phyloP scores from a whole-genome alignment of 2,888 invertebrate genomes.

The Onchidella celtica region DNA sequence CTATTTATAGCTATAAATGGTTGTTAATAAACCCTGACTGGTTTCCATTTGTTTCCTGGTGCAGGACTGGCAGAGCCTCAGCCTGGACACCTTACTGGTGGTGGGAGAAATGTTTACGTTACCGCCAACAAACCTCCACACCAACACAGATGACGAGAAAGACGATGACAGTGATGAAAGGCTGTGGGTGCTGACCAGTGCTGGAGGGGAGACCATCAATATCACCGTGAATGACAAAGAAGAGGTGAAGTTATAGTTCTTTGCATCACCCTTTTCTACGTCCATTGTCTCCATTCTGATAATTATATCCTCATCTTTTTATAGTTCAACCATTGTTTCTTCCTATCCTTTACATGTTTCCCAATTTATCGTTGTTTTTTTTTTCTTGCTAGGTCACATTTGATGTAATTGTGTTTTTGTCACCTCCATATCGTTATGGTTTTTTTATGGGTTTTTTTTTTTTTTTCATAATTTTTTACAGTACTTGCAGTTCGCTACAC shows the following conservation, averaged over 20 bases:
- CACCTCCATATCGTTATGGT: neutral
- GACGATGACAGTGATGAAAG: neutral
- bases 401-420: neutral
- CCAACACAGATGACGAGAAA: neutral
- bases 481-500: neutral
- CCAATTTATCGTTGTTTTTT: neutral
- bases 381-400: neutral
- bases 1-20: too few relatives aligned
- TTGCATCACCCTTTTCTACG: too few relatives aligned
- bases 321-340: too few relatives aligned
- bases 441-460: neutral
- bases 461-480: neutral
- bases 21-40: too few relatives aligned
- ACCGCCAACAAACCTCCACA: neutral
- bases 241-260: conserved; percentile 11
- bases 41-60: too few relatives aligned
- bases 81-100: neutral
- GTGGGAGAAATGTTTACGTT: neutral
- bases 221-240: conserved; percentile 11
- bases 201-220: conserved; percentile 10
- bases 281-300: too few relatives aligned
- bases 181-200: neutral
- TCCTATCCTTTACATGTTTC: too few relatives aligned
- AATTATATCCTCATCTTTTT: too few relatives aligned
- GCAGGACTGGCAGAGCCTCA: conserved; percentile 26